Evolutionary conservation across 2,113 vertebrate genomes (phyloP).

Genomic region (Addax nasomaculatus): DNA sequence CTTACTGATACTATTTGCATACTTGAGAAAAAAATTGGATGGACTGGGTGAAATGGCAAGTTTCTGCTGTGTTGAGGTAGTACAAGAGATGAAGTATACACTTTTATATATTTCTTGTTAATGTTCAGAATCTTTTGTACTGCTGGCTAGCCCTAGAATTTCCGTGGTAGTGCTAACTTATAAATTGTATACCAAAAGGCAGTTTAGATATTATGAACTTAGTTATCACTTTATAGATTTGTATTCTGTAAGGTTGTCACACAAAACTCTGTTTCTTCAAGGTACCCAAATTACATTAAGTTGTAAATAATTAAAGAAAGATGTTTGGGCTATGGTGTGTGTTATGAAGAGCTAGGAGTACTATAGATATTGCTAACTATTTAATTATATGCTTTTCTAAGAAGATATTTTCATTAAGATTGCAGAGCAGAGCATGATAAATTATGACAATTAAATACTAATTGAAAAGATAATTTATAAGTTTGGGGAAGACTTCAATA

Average conservation of each 20-base stretch:
- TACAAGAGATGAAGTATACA: not conserved
- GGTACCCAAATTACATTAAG: not conserved
- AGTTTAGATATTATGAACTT: not conserved
- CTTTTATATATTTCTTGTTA: not conserved
- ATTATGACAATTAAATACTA: not conserved
- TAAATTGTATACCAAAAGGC: not conserved
- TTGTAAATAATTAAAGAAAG: not conserved
- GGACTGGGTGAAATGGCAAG: not conserved
- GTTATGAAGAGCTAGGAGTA: not conserved
- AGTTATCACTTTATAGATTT: not conserved
- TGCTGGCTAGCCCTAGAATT: not conserved
- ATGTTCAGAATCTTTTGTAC: slow-evolving; percentile 1
- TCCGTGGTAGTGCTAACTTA: not conserved
- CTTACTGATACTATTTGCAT: not conserved
- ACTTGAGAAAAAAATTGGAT: not conserved
- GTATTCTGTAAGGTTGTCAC: not conserved
- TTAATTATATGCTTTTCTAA: not conserved
- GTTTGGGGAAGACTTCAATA: not conserved
- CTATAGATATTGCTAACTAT: not conserved
- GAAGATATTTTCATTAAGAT: slow-evolving; percentile 11
- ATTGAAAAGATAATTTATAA: not conserved
- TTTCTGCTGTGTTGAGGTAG: not conserved
- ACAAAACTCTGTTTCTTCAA: not conserved
- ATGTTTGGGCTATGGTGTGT: not conserved
- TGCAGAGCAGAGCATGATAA: not conserved